These are phyloP conservation scores for Rhamphomyia laevipes DNA, from an alignment of 2,888 invertebrate genomes.

Conservation along the genomic window DNA sequence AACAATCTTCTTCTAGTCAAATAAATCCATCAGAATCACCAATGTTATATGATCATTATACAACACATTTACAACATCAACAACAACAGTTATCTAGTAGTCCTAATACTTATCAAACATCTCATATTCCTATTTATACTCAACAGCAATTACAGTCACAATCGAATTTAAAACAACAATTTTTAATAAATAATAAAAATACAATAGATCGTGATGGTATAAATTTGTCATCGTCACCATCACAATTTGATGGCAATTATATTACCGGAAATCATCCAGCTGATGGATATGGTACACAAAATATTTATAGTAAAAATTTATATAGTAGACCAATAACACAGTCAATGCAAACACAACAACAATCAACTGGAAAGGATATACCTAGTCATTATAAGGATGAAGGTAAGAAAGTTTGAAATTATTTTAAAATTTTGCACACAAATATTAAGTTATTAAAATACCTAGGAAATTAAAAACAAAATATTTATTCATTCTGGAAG, in stretches of 20 bases:
- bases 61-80: not conserved
- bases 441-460: too few relatives aligned
- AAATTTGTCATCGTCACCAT: too few relatives aligned
- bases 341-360: not conserved
- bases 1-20: constrained; percentile 9
- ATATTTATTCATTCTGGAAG: too few relatives aligned
- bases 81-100: constrained; percentile 7
- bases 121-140: constrained; percentile 19
- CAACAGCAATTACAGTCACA: not conserved
- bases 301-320: constrained; percentile 15
- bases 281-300: too few relatives aligned
- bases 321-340: constrained; percentile 15
- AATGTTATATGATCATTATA: constrained; percentile 1
- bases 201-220: not conserved
- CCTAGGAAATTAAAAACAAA: too few relatives aligned
- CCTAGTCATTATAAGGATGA: not conserved
- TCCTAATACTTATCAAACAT: constrained; percentile 12
- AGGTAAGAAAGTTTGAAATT: not conserved
- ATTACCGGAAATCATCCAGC: not conserved
- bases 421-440: too few relatives aligned
- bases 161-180: not conserved
- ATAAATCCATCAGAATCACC: constrained; percentile 3
- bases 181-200: not conserved
- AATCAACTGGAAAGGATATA: not conserved
- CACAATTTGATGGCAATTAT: too few relatives aligned